phyloP scores from a whole-genome alignment of 2,888 invertebrate species.

The Sipha maydis region DNA sequence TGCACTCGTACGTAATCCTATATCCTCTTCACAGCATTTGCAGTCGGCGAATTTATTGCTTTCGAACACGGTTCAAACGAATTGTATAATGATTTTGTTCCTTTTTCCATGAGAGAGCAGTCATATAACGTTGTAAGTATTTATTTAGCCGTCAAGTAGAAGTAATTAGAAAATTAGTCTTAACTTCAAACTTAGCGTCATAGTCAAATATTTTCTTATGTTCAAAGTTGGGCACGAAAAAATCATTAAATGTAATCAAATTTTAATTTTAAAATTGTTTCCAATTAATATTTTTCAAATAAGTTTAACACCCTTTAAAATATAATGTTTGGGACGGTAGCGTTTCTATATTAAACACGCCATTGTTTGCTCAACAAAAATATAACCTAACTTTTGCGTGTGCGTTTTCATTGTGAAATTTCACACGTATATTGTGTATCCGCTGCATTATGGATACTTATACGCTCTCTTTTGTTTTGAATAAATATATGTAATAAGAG shows the following conservation, averaged over 20 bases:
- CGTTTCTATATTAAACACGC: no score
- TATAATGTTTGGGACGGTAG: no score
- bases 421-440: not conserved
- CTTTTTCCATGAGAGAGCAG: not conserved
- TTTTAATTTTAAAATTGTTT: no score
- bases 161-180: not conserved
- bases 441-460: not conserved
- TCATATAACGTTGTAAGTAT: no score
- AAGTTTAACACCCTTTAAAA: no score
- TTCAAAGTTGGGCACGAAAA: no score
- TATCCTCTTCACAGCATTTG: not conserved
- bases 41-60: not conserved
- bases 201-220: no score
- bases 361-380: not conserved
- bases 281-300: no score
- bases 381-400: not conserved
- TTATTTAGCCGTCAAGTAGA: no score
- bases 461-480: not conserved
- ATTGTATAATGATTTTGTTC: conserved; percentile 9
- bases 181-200: not conserved
- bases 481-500: conserved; percentile 23
- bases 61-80: not conserved
- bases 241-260: no score
- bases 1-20: no score
- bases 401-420: not conserved